Evolutionary conservation across 2,113 vertebrate species (phyloP), one percentile per base, ranked within the genome.

Genomic region (Syngnathoides biaculeatus): DNA sequence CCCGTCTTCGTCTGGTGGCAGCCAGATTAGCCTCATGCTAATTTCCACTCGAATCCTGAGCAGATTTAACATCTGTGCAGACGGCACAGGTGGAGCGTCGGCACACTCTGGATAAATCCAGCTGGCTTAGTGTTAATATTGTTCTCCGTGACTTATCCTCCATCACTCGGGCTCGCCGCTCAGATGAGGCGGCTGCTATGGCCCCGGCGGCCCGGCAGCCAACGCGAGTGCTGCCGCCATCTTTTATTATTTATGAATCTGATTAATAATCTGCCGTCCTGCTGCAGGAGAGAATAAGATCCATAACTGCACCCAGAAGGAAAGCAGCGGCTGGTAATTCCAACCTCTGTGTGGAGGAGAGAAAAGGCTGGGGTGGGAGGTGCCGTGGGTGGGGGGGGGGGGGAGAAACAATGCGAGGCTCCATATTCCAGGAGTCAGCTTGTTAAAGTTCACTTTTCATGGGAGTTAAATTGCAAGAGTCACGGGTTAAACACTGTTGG

Each of bases 241-340:
- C 76, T 76, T 89, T 83, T 86, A 90, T 90, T 89, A 90, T 90
- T 89, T 87, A 91, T 89, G 88, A 84, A 86, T 84, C 67, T 85
- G 88, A 91, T 88, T 88, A 88, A 88, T 82, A 89, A 85, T 78
- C 73, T 68, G 64, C 81, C 24, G 40, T 74, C 64, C 77, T 47
- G 65, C 74, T 84, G 86, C 77, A 66, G 75, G 47, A 73, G 80
- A 69, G 67, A 69, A 79, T 55, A 56, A 74, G 78, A 84, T 84
- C 82, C 80, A 69, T 84, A 73, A 86, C 79, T 73, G 78, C 81
- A 68, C 67, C 67, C 69, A 75, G 74, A 79, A 77, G 84, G 78
- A 50, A 72, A 70, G 74, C 69, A 22, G 72, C 58, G 10, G 19
- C n/a, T 68, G 59, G 73, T 82, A 73, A 87, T 86, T 87, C 77